Conservation (phyloP, 2,888 invertebrate species). For the Heliconius aoede region DNA sequence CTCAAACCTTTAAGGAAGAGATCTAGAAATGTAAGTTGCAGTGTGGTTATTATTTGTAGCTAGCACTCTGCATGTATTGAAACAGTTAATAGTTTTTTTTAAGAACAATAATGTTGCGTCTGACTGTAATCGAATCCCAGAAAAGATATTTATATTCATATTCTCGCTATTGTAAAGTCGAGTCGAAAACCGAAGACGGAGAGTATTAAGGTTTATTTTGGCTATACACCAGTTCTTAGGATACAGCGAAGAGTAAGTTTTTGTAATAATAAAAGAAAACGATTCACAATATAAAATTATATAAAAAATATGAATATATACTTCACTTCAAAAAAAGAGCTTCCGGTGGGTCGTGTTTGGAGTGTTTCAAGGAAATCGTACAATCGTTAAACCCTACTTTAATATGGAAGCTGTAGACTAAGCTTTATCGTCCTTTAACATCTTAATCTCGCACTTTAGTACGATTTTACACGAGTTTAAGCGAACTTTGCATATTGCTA, state of each 20-base stretch:
- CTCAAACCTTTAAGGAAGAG: conserved; percentile 89
- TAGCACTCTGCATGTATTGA: no score
- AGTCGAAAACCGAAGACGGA: not conserved
- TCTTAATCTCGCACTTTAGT: conserved; percentile 2
- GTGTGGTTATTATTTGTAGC: no score
- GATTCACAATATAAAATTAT: not conserved
- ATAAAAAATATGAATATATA: not conserved
- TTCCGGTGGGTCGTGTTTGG: not conserved
- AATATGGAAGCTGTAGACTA: not conserved
- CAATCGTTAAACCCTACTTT: not conserved
- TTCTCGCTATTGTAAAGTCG: not conserved
- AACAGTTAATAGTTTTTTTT: no score
- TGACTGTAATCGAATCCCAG: no score
- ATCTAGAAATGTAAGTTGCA: conserved; percentile 89
- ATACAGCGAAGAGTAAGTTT: no score
- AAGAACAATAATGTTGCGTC: no score
- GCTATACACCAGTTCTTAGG: no score
- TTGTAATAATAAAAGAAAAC: not conserved
- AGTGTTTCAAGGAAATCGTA: not conserved
- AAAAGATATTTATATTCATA: no score
- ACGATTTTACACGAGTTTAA: not conserved
- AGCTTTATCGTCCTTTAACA: conserved; percentile 16
- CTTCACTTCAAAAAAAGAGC: not conserved
- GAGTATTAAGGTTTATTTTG: no score
- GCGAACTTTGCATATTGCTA: not conserved